phyloP scores from a whole-genome alignment of 64 coral and sea anemone genomes.

The Actinia equina region DNA sequence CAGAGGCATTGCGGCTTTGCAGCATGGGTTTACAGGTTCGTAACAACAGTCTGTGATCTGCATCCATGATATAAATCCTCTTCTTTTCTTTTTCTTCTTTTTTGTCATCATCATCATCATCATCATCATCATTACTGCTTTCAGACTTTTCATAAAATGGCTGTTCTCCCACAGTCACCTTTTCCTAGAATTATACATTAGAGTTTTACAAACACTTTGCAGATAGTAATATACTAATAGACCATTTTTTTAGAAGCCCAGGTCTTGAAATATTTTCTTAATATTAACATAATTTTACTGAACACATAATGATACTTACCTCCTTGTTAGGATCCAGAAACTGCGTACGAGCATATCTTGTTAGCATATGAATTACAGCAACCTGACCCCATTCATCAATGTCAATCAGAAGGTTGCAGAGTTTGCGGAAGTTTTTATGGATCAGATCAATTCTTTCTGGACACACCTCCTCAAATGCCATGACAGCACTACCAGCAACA shows the following conservation, averaged over 20 bases:
- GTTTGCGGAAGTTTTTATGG: slow-evolving; percentile 97
- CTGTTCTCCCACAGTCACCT: slow-evolving; percentile 45
- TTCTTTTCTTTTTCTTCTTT: slow-evolving; percentile 49
- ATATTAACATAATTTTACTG: not conserved
- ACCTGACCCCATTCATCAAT: slow-evolving; percentile 98
- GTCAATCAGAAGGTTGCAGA: slow-evolving; percentile 92
- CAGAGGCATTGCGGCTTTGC: slow-evolving; percentile 95
- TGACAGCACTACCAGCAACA: slow-evolving; percentile 98
- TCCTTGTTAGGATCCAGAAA: slow-evolving; percentile 95
- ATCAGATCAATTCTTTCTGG: slow-evolving; percentile 95
- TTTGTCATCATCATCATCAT: slow-evolving; percentile 59
- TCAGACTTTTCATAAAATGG: slow-evolving; percentile 79
- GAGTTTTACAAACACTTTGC: not conserved
- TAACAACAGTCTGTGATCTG: slow-evolving; percentile 86
- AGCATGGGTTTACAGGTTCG: slow-evolving; percentile 83
- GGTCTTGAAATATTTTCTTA: too few species aligned
- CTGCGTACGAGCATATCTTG: slow-evolving; percentile 91
- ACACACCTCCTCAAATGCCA: slow-evolving; percentile 98
- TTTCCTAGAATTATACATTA: not conserved
- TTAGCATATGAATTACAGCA: slow-evolving; percentile 95
- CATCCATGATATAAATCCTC: slow-evolving; percentile 82
- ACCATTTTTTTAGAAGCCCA: too few species aligned
- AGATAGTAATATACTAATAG: too few species aligned
- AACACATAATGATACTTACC: not conserved
- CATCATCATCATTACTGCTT: slow-evolving; percentile 62